phyloP scores from a whole-genome alignment of 2,888 invertebrate species.

The Xiphydria camelus region DNA sequence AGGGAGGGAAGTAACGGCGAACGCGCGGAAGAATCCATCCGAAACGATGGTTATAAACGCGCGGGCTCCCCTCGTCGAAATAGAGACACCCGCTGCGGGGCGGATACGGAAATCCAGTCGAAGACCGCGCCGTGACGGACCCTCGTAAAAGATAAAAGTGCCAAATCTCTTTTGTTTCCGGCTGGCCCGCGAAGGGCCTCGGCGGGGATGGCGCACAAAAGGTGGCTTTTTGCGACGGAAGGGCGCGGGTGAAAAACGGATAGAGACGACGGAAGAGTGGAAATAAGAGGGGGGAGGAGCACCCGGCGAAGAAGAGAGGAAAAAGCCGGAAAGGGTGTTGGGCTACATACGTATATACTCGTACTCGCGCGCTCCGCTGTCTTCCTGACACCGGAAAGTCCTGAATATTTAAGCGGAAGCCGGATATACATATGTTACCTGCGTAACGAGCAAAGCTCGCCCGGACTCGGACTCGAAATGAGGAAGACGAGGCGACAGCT shows the following conservation, averaged over 20 bases:
- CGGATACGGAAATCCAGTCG: no score
- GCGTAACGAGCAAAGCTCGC: slow-evolving; percentile 30
- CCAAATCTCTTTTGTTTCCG: no score
- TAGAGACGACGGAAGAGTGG: not conserved
- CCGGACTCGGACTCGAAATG: no score
- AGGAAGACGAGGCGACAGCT: no score
- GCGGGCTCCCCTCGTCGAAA: no score
- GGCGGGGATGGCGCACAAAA: slow-evolving; percentile 21
- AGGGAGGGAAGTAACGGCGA: no score
- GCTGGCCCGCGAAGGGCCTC: slow-evolving; percentile 21
- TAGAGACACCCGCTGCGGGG: no score
- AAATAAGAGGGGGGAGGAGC: not conserved
- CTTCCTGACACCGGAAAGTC: slow-evolving; percentile 32
- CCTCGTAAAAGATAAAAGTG: slow-evolving; percentile 36
- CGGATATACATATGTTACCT: slow-evolving; percentile 24
- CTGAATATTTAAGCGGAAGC: slow-evolving; percentile 41
- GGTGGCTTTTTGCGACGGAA: slow-evolving; percentile 26
- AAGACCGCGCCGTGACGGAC: not conserved
- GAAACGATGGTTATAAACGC: no score
- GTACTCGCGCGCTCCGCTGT: slow-evolving; percentile 13
- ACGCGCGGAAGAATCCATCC: no score
- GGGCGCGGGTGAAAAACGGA: slow-evolving; percentile 6
- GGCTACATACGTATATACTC: no score
- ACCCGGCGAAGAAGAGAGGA: not conserved
- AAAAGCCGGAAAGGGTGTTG: not conserved